Conservation (phyloP, 2,888 invertebrate species). For the Andricus curvator region DNA sequence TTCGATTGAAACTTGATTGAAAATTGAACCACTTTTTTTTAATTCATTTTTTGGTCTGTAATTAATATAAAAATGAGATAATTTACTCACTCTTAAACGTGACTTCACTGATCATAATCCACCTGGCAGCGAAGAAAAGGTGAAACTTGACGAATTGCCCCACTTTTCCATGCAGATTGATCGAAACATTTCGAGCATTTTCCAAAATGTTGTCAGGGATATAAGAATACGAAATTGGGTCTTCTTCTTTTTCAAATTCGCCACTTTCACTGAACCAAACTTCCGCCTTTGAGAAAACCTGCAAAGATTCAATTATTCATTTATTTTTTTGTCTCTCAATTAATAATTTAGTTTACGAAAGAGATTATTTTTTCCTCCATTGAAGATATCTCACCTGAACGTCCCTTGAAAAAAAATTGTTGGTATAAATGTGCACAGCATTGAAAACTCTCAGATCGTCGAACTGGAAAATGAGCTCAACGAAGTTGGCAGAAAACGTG, state of each 20-base stretch:
- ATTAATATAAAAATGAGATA: not conserved
- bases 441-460: slow-evolving; percentile 85
- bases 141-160: slow-evolving; percentile 83
- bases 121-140: slow-evolving; percentile 84
- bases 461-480: slow-evolving; percentile 87
- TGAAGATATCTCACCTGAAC: slow-evolving; percentile 81
- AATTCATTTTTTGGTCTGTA: too few species aligned
- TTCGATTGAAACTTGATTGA: too few species aligned
- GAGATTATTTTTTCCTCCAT: not conserved
- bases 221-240: slow-evolving; percentile 79
- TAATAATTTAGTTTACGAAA: not conserved
- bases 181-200: slow-evolving; percentile 85
- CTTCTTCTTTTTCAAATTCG: slow-evolving; percentile 61
- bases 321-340: not conserved
- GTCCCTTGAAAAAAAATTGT: slow-evolving; percentile 85
- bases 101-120: slow-evolving; percentile 88
- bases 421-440: slow-evolving; percentile 84
- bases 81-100: slow-evolving; percentile 80
- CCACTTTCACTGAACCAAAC: slow-evolving; percentile 81
- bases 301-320: slow-evolving; percentile 44
- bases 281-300: slow-evolving; percentile 85
- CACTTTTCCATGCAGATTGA: slow-evolving; percentile 82
- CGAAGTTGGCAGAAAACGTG: slow-evolving; percentile 79
- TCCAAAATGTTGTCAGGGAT: slow-evolving; percentile 83
- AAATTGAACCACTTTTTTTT: too few species aligned